Evolutionary conservation across 2,888 invertebrate species (phyloP), one percentile per base, ranked within the genome.

Genomic region (Neoaliturus tenellus): DNA sequence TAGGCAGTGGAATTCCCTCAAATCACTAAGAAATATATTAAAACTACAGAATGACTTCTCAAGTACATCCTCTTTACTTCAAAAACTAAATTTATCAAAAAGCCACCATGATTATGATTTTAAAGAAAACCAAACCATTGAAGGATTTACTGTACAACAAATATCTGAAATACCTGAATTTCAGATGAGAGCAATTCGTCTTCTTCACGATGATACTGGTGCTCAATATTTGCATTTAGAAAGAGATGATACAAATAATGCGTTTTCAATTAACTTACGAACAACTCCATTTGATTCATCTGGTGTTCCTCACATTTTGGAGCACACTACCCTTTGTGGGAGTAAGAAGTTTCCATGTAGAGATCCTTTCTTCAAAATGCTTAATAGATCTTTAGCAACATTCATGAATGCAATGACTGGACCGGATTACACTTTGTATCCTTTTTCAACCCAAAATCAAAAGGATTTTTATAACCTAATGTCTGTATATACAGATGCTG

Each of bases 331-430:
- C 0, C 91, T 98, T 3, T 98, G 98, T 90, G 98, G 98, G 0
- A 98, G 98, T 0, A 91, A 95, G 87, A 94, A 94, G 88, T 99
- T 94, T 91, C 98, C 98, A 0, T 96, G 97, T 0, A 91, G 98
- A 85, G 98, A 99, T 92, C 98, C 98, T 0, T 99, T 98, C 90
- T 97, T 98, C 89, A 98, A 98, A 92, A 99, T 99, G 98, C 90
- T 98, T 0, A 96, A 96, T 87, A 92, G 98, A 71, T 98, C 98
- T 0, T 91, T 98, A 85, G 96, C 98, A 0, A 98, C 98, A 0
- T 99, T 98, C 89, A 98, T 99, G 97, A 99, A 99, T 91, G 98
- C 98, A 0, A 93, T 98, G 92, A 99, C 98, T 1, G 97, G 97
- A 0, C 95, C 95, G 0, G 98, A 99, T 90, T 98, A 96, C 89